Conservation (phyloP, 2,888 invertebrate genomes). For the Macaria liturata region DNA sequence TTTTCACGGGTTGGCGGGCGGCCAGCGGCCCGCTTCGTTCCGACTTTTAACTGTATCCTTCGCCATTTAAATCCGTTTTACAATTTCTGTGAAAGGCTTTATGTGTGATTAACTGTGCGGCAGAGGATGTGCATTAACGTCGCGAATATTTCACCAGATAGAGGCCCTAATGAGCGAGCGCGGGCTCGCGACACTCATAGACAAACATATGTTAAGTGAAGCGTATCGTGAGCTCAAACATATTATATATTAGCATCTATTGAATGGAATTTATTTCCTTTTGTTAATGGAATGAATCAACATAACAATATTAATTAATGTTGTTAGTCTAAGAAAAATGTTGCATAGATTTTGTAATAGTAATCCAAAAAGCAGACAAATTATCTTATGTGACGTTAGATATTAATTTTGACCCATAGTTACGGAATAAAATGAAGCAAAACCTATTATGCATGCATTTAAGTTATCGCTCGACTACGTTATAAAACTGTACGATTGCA, state of each 20-base stretch:
- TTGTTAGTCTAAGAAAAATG: too few relatives aligned
- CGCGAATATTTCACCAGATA: slow-evolving; percentile 8
- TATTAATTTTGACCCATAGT: too few relatives aligned
- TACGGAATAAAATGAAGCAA: background rate
- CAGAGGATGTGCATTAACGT: slow-evolving; percentile 19
- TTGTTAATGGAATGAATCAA: too few relatives aligned
- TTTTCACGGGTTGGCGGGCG: slow-evolving; percentile 32
- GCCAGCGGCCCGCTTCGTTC: slow-evolving; percentile 37
- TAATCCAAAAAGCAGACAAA: too few relatives aligned
- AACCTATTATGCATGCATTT: background rate
- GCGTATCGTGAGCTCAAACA: too few relatives aligned
- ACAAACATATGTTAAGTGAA: too few relatives aligned
- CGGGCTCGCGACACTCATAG: too few relatives aligned
- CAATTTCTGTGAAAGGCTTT: slow-evolving; percentile 24
- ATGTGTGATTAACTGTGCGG: slow-evolving; percentile 25
- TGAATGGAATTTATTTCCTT: too few relatives aligned
- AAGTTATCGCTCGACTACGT: slow-evolving; percentile 22
- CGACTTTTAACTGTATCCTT: slow-evolving; percentile 34
- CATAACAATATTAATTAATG: too few relatives aligned
- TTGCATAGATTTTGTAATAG: too few relatives aligned
- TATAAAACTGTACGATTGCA: slow-evolving; percentile 16
- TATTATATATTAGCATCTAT: too few relatives aligned
- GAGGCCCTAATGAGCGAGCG: background rate
- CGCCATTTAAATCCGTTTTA: slow-evolving; percentile 42
- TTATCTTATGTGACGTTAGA: too few relatives aligned